phyloP scores from a whole-genome alignment of 2,888 invertebrate species.

The Oligia strigilis region DNA sequence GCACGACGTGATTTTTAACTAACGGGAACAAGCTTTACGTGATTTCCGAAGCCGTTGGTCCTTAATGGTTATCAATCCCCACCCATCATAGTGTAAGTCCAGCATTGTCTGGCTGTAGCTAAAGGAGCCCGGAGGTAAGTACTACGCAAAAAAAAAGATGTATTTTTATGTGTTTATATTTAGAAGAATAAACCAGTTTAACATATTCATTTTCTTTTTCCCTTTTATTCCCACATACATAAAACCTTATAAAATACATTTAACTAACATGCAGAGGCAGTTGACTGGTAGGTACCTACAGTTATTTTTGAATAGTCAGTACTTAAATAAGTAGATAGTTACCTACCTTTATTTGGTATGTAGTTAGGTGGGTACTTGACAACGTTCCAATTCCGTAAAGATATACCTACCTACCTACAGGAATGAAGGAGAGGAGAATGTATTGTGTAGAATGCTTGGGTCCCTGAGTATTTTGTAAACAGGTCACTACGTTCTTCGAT shows the following conservation, averaged over 20 bases:
- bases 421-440: slow-evolving; percentile 42
- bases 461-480: slow-evolving; percentile 48
- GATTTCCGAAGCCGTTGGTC: background rate
- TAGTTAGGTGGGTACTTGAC: slow-evolving; percentile 11
- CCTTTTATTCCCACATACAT: background rate
- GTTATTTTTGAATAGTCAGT: background rate
- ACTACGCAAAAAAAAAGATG: background rate
- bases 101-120: background rate
- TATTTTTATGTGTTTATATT: background rate
- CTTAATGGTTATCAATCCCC: background rate
- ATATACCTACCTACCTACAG: slow-evolving; percentile 34
- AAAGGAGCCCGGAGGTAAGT: background rate
- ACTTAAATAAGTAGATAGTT: background rate
- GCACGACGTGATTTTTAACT: background rate
- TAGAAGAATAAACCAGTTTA: background rate
- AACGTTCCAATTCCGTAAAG: slow-evolving; percentile 32
- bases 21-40: background rate
- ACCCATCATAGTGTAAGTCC: background rate
- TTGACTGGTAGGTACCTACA: background rate
- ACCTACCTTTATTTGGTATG: slow-evolving; percentile 1
- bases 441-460: slow-evolving; percentile 50
- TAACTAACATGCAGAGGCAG: background rate
- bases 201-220: background rate
- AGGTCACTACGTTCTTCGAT: slow-evolving; percentile 53
- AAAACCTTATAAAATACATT: background rate